Evolutionary conservation across 2,113 vertebrate species (phyloP).

Genomic region (Pseudorasbora parva): DNA sequence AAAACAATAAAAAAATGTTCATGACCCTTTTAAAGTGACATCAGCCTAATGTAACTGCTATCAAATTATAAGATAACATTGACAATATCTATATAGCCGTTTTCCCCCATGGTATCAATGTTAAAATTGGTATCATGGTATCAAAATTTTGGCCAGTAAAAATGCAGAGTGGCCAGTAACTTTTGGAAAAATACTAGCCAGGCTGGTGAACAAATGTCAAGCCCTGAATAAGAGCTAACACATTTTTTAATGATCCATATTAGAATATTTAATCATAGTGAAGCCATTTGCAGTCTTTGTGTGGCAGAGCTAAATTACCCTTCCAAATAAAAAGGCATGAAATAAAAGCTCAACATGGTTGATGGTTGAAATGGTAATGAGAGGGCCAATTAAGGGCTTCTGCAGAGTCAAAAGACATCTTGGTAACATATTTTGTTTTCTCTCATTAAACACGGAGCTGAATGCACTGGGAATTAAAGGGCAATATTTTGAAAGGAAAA

Average conservation of each 20-base stretch:
- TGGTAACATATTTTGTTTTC: neutral
- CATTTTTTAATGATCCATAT: neutral
- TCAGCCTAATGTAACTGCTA: no score
- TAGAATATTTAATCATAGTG: neutral
- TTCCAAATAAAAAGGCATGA: neutral
- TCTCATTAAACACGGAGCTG: neutral
- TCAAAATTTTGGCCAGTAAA: no score
- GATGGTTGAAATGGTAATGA: neutral
- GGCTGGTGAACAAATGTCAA: no score
- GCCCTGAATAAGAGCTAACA: no score
- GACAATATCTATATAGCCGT: no score
- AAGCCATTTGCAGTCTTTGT: neutral
- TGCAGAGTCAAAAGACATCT: neutral
- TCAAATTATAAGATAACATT: no score
- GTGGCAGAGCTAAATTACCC: neutral
- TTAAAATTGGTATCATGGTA: no score
- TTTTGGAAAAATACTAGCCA: no score
- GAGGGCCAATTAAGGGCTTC: neutral
- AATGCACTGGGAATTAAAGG: neutral
- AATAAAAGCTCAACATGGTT: neutral
- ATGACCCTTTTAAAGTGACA: no score
- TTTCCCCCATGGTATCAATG: no score
- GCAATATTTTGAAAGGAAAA: neutral
- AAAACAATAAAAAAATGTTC: no score
- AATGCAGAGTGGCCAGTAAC: no score